Percentiles rank a stretch among this genome's conserved stretches.
Evolutionary conservation across 2,113 vertebrate species (phyloP).

Genomic region (Psephotus haematonotus): DNA sequence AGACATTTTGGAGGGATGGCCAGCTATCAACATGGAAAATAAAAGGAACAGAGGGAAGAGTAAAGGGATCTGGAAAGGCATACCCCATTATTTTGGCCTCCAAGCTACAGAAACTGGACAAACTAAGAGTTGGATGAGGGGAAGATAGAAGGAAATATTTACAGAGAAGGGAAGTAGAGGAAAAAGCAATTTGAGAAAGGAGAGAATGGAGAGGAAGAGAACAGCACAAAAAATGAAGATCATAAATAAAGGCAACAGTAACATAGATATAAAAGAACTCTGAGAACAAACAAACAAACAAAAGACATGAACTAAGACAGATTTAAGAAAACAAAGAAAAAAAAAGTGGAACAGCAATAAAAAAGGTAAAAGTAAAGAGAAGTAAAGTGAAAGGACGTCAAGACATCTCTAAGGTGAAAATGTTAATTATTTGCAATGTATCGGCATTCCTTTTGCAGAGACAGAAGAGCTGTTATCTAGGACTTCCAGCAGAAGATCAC

Average conservation of each 20-base stretch:
- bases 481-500: constrained; percentile 1
- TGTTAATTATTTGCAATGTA: not conserved
- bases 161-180: not conserved
- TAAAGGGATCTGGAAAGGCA: not conserved
- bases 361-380: not conserved
- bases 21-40: not conserved
- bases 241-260: not conserved
- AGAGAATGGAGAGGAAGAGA: not conserved
- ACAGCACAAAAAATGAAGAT: not conserved
- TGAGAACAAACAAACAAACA: not conserved
- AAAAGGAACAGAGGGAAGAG: not conserved
- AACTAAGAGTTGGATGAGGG: not conserved
- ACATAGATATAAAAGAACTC: not conserved
- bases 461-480: not conserved
- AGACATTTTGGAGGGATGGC: not conserved
- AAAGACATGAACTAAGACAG: not conserved
- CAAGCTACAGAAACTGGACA: not conserved
- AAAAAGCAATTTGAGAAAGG: not conserved
- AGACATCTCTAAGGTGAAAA: not conserved
- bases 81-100: not conserved
- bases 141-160: not conserved
- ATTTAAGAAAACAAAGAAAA: not conserved
- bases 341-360: not conserved
- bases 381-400: not conserved
- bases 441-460: not conserved